Percentiles rank a stretch among this genome's conserved stretches.
Conservation (phyloP, 2,797 vertebrate species). For the Epinephelus malabaricus region DNA sequence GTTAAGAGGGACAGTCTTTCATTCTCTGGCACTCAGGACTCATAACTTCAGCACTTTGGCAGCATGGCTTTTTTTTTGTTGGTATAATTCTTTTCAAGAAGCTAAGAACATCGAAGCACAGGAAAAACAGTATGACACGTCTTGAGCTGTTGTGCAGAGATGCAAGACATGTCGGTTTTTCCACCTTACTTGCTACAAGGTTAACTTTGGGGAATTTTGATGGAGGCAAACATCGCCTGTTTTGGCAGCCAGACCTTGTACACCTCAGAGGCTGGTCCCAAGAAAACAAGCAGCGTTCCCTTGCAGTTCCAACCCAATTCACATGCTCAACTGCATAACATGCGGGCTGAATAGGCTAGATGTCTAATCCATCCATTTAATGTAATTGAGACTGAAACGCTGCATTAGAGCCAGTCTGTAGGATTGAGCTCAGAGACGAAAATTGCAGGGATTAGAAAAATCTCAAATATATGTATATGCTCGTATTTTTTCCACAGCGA, state of each 20-base stretch:
- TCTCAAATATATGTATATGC: slow-evolving; percentile 65
- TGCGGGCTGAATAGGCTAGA: slow-evolving; percentile 66
- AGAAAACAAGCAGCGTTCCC: slow-evolving; percentile 52
- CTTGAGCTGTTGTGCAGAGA: slow-evolving; percentile 68
- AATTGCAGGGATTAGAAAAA: slow-evolving; percentile 79
- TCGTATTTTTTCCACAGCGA: slow-evolving; percentile 43
- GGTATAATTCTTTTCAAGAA: slow-evolving; percentile 57
- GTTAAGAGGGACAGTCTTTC: slow-evolving; percentile 40
- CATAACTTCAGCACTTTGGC: slow-evolving; percentile 48
- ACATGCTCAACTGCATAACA: slow-evolving; percentile 63
- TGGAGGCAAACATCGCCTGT: slow-evolving; percentile 65
- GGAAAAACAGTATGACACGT: slow-evolving; percentile 63
- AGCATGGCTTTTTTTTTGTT: slow-evolving; percentile 9
- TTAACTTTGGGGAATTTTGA: slow-evolving; percentile 70
- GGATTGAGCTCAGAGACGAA: slow-evolving; percentile 71
- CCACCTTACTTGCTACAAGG: slow-evolving; percentile 66
- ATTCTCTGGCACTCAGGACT: slow-evolving; percentile 34
- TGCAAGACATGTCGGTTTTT: slow-evolving; percentile 68
- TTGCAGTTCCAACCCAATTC: slow-evolving; percentile 67
- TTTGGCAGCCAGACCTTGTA: slow-evolving; percentile 62
- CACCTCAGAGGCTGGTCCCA: slow-evolving; percentile 53
- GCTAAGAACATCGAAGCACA: slow-evolving; percentile 55
- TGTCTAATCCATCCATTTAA: slow-evolving; percentile 80
- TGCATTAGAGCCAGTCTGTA: slow-evolving; percentile 71
- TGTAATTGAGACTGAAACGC: slow-evolving; percentile 77